Base-by-base conservation (phyloP, 1,140 invertebrate species). In the Lordiphosa stackelbergi region DNA sequence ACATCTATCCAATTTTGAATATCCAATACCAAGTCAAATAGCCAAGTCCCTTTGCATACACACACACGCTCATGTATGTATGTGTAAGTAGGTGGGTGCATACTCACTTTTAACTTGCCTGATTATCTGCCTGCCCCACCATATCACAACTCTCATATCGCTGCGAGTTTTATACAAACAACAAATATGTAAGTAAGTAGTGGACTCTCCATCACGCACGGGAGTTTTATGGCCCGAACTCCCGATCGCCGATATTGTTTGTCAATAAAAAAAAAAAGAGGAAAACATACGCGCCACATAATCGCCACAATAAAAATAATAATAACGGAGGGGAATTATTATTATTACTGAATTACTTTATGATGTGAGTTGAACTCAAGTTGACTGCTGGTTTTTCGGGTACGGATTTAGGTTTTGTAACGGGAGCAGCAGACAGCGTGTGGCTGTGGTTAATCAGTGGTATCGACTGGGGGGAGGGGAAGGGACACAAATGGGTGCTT, bases 251-350 rank as follows among this genome's bases (percentile, higher is more conserved):
- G 61, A 66, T 71, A 61, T 68, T 81, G 59, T 72, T 71, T 81
- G 63, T 75, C 75, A 83, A 81, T 74, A 79, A 75, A 28, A 6
- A n/a, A n/a, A n/a, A n/a, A n/a, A n/a, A n/a, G n/a, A n/a, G 7
- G 7, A 28, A 28, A 5, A 81, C 68, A 81, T 75, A 81, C 78
- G 75, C 75, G 77, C 77, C 75, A 81, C 75, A 81, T 79, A 81
- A 83, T 75, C 62, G 58, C 53, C 66, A 56, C 28, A 31, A 46
- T 46, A 46, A 46, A 31, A 52, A 51, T n/a, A 51, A 38, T 37
- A 16, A 19, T 37, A 16, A 48, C 24, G 43, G 12, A 46, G 9
- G 22, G 53, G 35, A 19, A 43, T 47, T 65, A 52, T 52, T 37
- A 64, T 60, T 73, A 78, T 70, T 74, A 53, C 70, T 62, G 4